Evolutionary conservation across 1,140 invertebrate genomes (phyloP).

Genomic region (Archegozetes longisetosus): DNA sequence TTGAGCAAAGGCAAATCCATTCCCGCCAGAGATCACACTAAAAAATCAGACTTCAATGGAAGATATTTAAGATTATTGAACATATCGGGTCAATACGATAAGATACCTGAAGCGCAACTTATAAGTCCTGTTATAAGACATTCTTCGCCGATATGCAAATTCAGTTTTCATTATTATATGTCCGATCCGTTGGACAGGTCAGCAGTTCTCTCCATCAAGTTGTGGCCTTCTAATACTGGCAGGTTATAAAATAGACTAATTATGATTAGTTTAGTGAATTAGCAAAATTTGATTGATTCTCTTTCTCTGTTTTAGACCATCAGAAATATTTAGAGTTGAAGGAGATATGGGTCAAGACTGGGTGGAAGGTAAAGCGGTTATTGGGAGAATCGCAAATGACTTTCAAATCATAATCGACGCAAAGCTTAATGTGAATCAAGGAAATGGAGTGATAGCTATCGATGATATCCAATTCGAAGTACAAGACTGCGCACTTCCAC

Average conservation of each 20-base stretch:
- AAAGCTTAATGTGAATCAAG: background rate
- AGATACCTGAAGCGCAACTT: background rate
- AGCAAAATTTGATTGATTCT: no score
- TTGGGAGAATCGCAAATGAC: slow-evolving; percentile 16
- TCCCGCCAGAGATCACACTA: background rate
- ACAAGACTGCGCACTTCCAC: background rate
- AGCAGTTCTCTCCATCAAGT: background rate
- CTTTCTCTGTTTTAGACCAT: no score
- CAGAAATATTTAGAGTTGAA: no score
- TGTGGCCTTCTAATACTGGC: no score
- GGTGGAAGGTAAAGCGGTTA: slow-evolving; percentile 6
- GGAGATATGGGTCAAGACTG: slow-evolving; percentile 6
- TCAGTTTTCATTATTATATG: background rate
- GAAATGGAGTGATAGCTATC: slow-evolving; percentile 16
- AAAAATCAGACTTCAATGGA: background rate
- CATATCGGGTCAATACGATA: background rate
- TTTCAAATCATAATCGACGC: slow-evolving; percentile 12
- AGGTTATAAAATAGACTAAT: no score
- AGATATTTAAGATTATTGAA: background rate
- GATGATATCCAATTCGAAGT: slow-evolving; percentile 22
- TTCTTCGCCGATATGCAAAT: background rate
- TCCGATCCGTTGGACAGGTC: background rate
- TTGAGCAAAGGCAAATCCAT: background rate
- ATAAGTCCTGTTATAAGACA: background rate
- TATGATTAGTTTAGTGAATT: no score